Percentiles rank a stretch among this genome's conserved stretches.
Conservation (phyloP, 2,797 vertebrate species). For the Chelmon rostratus region DNA sequence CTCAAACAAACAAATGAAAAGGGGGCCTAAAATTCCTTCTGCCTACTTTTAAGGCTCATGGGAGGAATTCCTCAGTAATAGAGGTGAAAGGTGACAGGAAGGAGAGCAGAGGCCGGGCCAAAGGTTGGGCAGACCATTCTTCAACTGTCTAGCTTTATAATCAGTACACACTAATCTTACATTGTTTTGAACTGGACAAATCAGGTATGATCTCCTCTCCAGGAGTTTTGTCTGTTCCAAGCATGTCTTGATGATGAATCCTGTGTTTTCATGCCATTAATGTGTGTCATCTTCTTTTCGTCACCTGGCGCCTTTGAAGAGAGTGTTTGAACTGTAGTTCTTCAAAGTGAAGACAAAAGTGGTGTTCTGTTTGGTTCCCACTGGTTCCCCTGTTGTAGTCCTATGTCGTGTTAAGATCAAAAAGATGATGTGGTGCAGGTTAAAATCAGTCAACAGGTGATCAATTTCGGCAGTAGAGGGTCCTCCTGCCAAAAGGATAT, state of each 20-base stretch:
- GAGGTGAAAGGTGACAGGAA: conserved; percentile 87
- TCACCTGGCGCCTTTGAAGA: neutral
- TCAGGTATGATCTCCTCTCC: conserved; percentile 8
- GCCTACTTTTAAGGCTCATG: conserved; percentile 84
- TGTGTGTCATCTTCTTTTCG: neutral
- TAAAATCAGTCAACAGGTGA: conserved; percentile 4
- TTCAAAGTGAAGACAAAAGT: neutral
- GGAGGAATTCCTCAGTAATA: conserved; percentile 91
- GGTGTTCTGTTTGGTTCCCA: conserved; percentile 6
- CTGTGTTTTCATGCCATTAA: neutral
- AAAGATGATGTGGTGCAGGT: neutral
- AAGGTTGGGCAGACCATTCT: conserved; percentile 70
- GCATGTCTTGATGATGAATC: neutral
- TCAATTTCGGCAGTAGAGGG: neutral
- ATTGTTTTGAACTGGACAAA: conserved; percentile 23
- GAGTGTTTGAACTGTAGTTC: conserved; percentile 1
- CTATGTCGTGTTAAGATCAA: neutral
- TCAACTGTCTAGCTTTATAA: conserved; percentile 47
- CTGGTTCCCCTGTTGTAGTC: conserved; percentile 12
- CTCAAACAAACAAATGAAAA: conserved; percentile 91
- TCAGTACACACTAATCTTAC: conserved; percentile 14
- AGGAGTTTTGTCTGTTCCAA: conserved; percentile 8
- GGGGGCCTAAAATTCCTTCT: conserved; percentile 87
- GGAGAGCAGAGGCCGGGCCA: conserved; percentile 75
- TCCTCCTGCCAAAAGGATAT: too few species aligned